phyloP scores from a whole-genome alignment of 2,113 vertebrate genomes.

The Poecile atricapillus region DNA sequence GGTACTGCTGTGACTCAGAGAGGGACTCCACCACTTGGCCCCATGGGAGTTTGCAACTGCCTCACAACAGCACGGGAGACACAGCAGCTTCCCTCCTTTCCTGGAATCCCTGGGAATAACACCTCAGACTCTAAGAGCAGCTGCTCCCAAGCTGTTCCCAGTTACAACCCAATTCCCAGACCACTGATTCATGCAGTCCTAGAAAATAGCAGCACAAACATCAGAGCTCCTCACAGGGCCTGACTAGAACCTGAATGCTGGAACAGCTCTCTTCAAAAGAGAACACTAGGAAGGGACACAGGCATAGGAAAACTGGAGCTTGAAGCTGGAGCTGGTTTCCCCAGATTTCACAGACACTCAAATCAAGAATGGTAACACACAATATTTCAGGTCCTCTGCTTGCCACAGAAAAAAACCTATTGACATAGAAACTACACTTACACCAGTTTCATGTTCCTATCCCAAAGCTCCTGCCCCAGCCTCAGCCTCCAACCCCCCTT shows the following conservation, averaged over 20 bases:
- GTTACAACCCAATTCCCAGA: not conserved
- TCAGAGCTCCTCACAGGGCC: not conserved
- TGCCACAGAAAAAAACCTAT: not conserved
- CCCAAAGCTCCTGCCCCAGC: not conserved
- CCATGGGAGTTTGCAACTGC: not conserved
- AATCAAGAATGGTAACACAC: not conserved
- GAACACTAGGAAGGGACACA: not conserved
- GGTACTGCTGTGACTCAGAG: not conserved
- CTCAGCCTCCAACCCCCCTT: not conserved
- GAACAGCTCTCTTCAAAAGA: not conserved
- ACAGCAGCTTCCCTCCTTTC: not conserved
- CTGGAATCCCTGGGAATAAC: not conserved
- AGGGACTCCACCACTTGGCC: not conserved
- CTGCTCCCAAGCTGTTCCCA: not conserved
- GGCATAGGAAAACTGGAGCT: not conserved
- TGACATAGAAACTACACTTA: not conserved
- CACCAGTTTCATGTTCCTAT: not conserved
- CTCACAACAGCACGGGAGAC: rapidly evolving
- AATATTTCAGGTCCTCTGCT: not conserved
- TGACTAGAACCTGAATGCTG: not conserved
- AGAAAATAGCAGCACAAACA: not conserved
- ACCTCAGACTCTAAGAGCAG: not conserved
- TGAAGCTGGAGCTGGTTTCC: not conserved
- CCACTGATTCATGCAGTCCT: rapidly evolving
- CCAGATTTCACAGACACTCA: not conserved